Evolutionary conservation across 2,113 vertebrate species (phyloP), one percentile per base, ranked within the genome.

Genomic region (Taurulus bubalis): DNA sequence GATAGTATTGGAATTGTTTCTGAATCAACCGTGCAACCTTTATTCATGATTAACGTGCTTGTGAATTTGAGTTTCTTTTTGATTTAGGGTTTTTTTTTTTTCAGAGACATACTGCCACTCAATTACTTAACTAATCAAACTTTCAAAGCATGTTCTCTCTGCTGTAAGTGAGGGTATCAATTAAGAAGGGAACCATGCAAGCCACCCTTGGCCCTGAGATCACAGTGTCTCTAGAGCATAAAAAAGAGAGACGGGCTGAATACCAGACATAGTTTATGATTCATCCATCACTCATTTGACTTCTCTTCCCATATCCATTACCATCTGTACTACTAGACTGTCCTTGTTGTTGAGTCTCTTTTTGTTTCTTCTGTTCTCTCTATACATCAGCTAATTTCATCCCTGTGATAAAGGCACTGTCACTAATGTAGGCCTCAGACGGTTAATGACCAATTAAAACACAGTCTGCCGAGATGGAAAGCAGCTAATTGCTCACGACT

Each of bases 361-460:
- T 73, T 60, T 75, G 16, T 74, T 66, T 69, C 40, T 76, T 79
- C 28, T 78, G 24, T 70, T 84, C 80, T 85, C 56, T 84, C 62
- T 59, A 38, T 36, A 66, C 62, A 60, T 78, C 67, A 8, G 34
- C 81, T 94, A 88, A 93, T 92, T 85, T 83, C 83, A 67, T 79
- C 55, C 3, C 45, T 75, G 58, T 79, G 79, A 92, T 89, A 82
- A 90, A 83, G 78, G 45, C 71, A 45, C 70, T 81, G 68, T 83
- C 75, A 72, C 84, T 83, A 83, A 84, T 85, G 77, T 85, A 87
- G 75, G 83, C 82, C 77, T 90, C 36, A 74, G 75, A 84, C 38
- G 38, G 77, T 87, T 89, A 94, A 93, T 89, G 90, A 90, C 89
- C 90, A 92, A 92, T 91, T 80, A 84, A 82, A 90, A 90, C 64